These are phyloP conservation scores for Pionites leucogaster DNA, from an alignment of 2,113 vertebrate genomes.

Conservation along the genomic window DNA sequence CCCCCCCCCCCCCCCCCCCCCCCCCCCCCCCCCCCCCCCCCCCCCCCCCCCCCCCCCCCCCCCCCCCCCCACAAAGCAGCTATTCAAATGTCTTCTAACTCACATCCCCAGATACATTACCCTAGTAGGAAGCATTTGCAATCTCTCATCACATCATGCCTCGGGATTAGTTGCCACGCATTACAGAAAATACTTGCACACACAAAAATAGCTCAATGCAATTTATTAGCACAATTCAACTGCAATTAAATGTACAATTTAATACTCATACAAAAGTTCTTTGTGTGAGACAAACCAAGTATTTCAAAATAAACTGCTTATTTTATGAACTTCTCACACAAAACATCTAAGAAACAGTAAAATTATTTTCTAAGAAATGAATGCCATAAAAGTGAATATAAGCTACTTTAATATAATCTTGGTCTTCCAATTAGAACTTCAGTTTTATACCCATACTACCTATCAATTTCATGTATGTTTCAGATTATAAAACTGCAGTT, in stretches of 20 bases:
- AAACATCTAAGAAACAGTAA: not conserved
- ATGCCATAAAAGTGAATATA: not conserved
- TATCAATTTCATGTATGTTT: not conserved
- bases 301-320: not conserved
- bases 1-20: too few relatives aligned
- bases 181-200: not conserved
- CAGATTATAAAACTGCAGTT: not conserved
- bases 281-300: not conserved
- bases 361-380: not conserved
- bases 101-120: not conserved
- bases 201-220: not conserved
- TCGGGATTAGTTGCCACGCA: not conserved
- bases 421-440: not conserved
- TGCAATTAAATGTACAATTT: not conserved
- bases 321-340: not conserved
- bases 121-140: not conserved
- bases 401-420: not conserved
- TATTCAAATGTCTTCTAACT: not conserved
- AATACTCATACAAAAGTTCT: not conserved
- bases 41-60: too few relatives aligned
- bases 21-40: too few relatives aligned
- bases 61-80: not conserved
- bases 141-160: not conserved
- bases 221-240: not conserved
- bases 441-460: not conserved